These are phyloP conservation scores for Rhipidura dahli DNA, from an alignment of 2,113 vertebrate species.

Conservation along the genomic window DNA sequence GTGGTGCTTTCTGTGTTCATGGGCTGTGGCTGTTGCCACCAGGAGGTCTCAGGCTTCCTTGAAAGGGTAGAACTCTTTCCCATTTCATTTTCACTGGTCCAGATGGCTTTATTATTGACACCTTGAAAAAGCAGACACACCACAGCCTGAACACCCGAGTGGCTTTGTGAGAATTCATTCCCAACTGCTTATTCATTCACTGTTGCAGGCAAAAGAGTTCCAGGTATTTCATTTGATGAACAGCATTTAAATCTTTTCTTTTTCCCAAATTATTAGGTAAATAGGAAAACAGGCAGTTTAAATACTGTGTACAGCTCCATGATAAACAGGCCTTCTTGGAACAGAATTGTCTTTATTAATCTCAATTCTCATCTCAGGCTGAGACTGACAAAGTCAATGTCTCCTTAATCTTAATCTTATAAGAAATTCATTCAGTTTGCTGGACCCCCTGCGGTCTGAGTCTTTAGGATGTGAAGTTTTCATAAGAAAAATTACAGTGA, in stretches of 20 bases:
- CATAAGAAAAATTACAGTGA: not conserved
- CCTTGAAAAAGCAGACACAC: not conserved
- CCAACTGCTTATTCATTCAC: not conserved
- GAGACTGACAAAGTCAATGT: not conserved
- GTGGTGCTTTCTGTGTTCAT: not conserved
- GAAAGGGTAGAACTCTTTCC: not conserved
- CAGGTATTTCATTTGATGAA: not conserved
- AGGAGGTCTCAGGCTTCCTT: not conserved
- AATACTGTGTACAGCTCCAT: not conserved
- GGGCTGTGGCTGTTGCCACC: not conserved
- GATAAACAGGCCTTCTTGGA: not conserved
- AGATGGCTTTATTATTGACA: not conserved
- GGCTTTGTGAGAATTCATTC: not conserved
- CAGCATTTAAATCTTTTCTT: not conserved
- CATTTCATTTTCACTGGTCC: not conserved
- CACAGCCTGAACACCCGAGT: not conserved
- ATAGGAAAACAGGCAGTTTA: not conserved
- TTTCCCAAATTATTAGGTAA: not conserved
- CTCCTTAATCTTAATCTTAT: not conserved
- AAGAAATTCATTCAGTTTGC: not conserved
- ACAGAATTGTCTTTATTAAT: not conserved
- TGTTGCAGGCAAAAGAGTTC: not conserved
- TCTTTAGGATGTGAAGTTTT: not conserved
- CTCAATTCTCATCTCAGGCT: not conserved
- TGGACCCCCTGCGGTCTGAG: not conserved